Evolutionary conservation across 1,140 invertebrate species (phyloP).

Genomic region (Calephelis nemesis): DNA sequence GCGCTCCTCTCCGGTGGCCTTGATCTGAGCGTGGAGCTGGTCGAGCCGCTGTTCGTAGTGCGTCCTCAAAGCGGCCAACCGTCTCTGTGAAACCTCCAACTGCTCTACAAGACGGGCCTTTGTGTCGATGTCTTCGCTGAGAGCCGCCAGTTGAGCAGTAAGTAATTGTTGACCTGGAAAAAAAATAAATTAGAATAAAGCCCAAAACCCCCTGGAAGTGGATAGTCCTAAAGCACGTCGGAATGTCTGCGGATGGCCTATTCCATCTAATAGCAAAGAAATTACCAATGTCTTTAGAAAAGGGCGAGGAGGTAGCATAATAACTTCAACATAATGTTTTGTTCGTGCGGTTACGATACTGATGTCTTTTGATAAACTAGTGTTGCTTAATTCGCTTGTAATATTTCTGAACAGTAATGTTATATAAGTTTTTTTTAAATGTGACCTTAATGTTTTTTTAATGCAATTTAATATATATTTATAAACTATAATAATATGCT

Average conservation of each 20-base stretch:
- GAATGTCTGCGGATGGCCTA: too few relatives aligned
- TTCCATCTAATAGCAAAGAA: too few relatives aligned
- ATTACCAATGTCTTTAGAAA: too few relatives aligned
- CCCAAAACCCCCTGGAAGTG: background rate
- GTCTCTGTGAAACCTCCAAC: conserved; percentile 91
- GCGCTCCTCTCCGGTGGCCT: conserved; percentile 93
- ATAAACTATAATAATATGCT: too few relatives aligned
- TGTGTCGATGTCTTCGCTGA: conserved; percentile 94
- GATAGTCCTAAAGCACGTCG: background rate
- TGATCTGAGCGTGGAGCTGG: conserved; percentile 92
- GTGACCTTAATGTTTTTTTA: too few relatives aligned
- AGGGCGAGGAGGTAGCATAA: too few relatives aligned
- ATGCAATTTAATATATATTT: too few relatives aligned
- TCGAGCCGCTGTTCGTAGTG: conserved; percentile 98
- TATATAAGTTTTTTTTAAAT: background rate
- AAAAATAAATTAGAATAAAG: background rate
- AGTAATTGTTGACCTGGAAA: conserved; percentile 63
- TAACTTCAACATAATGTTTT: conserved; percentile 1
- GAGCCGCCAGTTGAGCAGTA: conserved; percentile 87
- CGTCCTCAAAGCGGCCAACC: conserved; percentile 89
- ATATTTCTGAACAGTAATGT: conserved; percentile 4
- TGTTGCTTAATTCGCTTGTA: conserved; percentile 2
- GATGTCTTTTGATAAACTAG: background rate
- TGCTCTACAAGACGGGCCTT: conserved; percentile 97
- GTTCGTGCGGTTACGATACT: background rate